These are phyloP conservation scores for Drosophila borealis DNA, from an alignment of 2,888 invertebrate species.

Conservation along the genomic window DNA sequence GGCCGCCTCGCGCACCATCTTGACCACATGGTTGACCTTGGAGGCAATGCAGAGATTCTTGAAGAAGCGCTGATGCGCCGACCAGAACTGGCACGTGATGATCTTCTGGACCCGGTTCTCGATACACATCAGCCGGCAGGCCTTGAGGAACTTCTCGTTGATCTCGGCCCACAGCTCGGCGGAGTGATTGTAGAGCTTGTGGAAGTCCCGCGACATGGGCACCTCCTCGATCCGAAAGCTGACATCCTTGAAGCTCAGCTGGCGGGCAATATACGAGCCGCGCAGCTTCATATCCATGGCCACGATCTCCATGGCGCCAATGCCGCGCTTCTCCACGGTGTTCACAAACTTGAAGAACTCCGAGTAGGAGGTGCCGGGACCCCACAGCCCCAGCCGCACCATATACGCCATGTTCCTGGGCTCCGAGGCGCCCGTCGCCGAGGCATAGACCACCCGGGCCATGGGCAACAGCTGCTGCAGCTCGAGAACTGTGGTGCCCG, in stretches of 20 bases:
- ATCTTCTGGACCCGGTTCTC: slow-evolving; percentile 97
- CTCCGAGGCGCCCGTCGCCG: slow-evolving; percentile 98
- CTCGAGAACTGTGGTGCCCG: slow-evolving; percentile 97
- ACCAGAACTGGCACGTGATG: slow-evolving; percentile 99
- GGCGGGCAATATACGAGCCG: slow-evolving; percentile 99
- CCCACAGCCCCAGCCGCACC: slow-evolving; percentile 99
- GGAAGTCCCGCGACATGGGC: slow-evolving; percentile 93
- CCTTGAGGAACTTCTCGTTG: slow-evolving; percentile 97
- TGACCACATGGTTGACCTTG: slow-evolving; percentile 93
- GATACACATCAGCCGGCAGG: slow-evolving; percentile 96
- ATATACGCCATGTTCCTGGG: slow-evolving; percentile 99
- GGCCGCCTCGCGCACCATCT: slow-evolving; percentile 92
- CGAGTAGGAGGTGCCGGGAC: slow-evolving; percentile 96
- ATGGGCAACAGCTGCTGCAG: slow-evolving; percentile 96
- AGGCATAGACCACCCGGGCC: slow-evolving; percentile 97
- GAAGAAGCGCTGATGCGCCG: slow-evolving; percentile 99
- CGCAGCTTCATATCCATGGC: slow-evolving; percentile 99
- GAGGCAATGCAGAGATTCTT: slow-evolving; percentile 99
- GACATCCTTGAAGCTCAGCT: slow-evolving; percentile 99
- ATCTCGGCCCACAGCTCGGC: slow-evolving; percentile 98
- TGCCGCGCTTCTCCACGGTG: slow-evolving; percentile 98
- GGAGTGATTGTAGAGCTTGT: slow-evolving; percentile 95
- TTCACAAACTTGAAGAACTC: slow-evolving; percentile 98
- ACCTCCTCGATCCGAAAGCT: slow-evolving; percentile 99
- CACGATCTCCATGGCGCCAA: slow-evolving; percentile 99